Evolutionary conservation across 1,140 invertebrate genomes (phyloP), one percentile per base, ranked within the genome.

Genomic region (Nasonia longicornis): DNA sequence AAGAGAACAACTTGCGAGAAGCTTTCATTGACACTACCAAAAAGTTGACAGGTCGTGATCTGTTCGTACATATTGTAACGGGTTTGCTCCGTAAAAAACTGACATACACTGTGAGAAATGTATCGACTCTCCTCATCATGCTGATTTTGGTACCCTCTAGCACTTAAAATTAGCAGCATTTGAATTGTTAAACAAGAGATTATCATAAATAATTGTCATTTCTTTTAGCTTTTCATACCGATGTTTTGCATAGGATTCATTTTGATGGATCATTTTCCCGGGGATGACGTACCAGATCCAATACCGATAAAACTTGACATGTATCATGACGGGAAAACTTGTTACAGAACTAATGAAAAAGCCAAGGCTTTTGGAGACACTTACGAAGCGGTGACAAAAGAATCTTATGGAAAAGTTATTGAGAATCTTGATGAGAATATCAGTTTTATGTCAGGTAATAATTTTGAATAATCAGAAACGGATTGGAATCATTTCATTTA

Each of bases 31-130:
- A 83, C 4, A 35, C 84, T 3, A 78, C 80, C 11, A 16, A 80
- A 38, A 89, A 87, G 80, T 14, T 89, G 12, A 84, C 77, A 42
- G 89, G 87, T 11, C 82, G 29, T 6, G n/a, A 80, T 52, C 83
- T 89, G 70, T 82, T 38, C n/a, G 71, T 85, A 3, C 88, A 89
- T 81, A 66, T 83, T 76, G 85, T 86, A 72, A 64, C 31, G 0
- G 90, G 87, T 63, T 82, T 89, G 22, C 77, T 89, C 0, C n/a
- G 63, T 0, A 90, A 90, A 69, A 91, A 91, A 84, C 67, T 86
- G 0, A 86, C 66, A 16, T 91, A 87, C 38, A 85, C 85, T 0
- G 82, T 20, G 3, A 91, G 88, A 73, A 90, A 91, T 83, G 52
- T 84, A 20, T 58, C 77, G 10, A 83, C 81, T 12, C 70, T 85